Conservation (phyloP, 2,797 vertebrate genomes). For the Peromyscus melanophrys region DNA sequence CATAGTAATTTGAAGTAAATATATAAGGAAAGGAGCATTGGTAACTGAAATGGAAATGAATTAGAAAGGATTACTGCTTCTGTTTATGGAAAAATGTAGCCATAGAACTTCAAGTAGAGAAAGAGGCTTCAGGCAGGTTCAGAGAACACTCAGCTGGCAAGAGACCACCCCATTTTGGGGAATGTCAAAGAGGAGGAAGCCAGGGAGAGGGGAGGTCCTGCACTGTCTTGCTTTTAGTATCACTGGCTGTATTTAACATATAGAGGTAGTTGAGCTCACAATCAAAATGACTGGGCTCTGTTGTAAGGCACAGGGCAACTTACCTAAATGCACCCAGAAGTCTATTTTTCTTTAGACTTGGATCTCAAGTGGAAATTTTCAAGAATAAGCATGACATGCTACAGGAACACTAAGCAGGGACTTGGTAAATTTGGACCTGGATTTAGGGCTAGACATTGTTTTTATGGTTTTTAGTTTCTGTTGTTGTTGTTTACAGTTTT, state of each 20-base stretch:
- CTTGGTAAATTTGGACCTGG: not conserved
- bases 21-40: not conserved
- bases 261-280: not conserved
- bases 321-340: not conserved
- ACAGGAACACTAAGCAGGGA: not conserved
- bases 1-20: not conserved
- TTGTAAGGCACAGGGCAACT: not conserved
- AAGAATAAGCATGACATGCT: not conserved
- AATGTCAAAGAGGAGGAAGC: not conserved
- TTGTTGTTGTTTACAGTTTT: not conserved
- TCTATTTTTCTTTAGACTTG: conserved; percentile 1
- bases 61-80: not conserved
- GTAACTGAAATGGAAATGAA: not conserved
- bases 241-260: not conserved
- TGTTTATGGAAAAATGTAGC: not conserved
- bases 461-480: too few species aligned
- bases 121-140: not conserved
- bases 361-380: not conserved
- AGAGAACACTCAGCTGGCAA: not conserved
- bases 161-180: not conserved
- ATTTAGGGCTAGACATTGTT: not conserved
- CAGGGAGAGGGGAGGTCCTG: not conserved
- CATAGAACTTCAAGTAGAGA: not conserved
- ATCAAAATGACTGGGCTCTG: not conserved
- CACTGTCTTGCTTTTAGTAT: not conserved